Conservation (phyloP, 2,888 invertebrate species). For the Caenorhabditis afra region DNA sequence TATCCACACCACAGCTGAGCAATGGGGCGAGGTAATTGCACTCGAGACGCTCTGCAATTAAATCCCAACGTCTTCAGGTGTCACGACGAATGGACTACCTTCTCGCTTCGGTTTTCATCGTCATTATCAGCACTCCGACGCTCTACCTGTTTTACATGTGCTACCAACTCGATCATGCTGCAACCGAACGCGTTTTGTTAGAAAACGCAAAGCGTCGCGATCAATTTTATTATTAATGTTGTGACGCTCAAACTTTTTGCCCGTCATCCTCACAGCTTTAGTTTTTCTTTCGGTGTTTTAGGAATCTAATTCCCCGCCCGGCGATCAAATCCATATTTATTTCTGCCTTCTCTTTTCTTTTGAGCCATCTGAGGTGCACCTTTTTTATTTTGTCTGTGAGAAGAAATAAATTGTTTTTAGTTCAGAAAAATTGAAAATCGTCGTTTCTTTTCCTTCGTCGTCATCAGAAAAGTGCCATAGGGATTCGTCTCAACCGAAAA, state of each 20-base stretch:
- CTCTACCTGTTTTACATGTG: constrained; percentile 66
- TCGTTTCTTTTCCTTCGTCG: neutral
- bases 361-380: neutral
- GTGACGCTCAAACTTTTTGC: neutral
- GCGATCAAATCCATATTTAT: constrained; percentile 1
- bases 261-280: constrained; percentile 8
- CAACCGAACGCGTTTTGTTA: constrained; percentile 38
- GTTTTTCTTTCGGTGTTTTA: neutral
- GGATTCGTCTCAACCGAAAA: no score
- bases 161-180: constrained; percentile 40
- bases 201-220: constrained; percentile 45
- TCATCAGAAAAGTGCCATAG: no score
- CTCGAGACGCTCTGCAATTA: no score
- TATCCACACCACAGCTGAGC: constrained; percentile 63
- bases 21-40: constrained; percentile 65
- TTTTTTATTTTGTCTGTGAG: neutral
- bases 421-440: constrained; percentile 3
- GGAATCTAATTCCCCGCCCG: neutral
- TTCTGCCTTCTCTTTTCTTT: constrained; percentile 2
- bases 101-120: constrained; percentile 62
- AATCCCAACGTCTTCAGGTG: constrained; percentile 39
- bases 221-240: constrained; percentile 47
- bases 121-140: constrained; percentile 69
- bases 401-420: constrained; percentile 1
- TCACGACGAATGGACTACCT: constrained; percentile 70